Percentiles rank a stretch among this genome's conserved stretches.
Conservation (phyloP, 92 coral and sea anemone genomes). For the Siderastrea radians region DNA sequence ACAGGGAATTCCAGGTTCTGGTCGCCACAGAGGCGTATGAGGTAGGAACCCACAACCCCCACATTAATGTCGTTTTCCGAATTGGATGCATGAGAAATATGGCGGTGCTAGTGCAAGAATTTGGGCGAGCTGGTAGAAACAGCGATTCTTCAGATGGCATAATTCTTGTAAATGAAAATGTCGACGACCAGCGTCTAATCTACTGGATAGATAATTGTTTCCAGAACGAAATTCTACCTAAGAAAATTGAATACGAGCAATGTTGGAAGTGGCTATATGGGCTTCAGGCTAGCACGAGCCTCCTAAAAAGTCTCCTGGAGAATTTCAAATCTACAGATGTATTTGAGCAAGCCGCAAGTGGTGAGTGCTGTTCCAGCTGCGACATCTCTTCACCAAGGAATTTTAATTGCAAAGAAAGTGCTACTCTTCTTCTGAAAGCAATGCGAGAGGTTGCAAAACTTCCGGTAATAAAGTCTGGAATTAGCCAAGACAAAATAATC, state of each 20-base stretch:
- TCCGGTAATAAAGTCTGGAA: slow-evolving; percentile 19
- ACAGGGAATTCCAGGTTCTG: slow-evolving; percentile 47
- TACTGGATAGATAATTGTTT: slow-evolving; percentile 45
- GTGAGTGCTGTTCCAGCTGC: slow-evolving; percentile 62
- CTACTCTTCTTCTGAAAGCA: slow-evolving; percentile 52
- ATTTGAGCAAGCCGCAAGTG: slow-evolving; percentile 42
- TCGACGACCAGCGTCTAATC: slow-evolving; percentile 49
- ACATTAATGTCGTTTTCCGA: slow-evolving; percentile 49
- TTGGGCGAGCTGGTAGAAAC: slow-evolving; percentile 63
- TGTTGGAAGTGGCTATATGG: slow-evolving; percentile 58
- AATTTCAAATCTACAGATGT: slow-evolving; percentile 34
- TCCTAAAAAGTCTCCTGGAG: slow-evolving; percentile 35
- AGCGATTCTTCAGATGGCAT: slow-evolving; percentile 40
- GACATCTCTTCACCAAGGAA: slow-evolving; percentile 12
- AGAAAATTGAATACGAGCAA: slow-evolving; percentile 37
- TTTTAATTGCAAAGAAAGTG: slow-evolving; percentile 31
- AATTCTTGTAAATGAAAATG: slow-evolving; percentile 37
- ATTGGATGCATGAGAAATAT: slow-evolving; percentile 66
- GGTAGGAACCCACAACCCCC: slow-evolving; percentile 63
- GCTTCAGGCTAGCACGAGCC: slow-evolving; percentile 34
- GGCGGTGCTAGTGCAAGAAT: slow-evolving; percentile 54
- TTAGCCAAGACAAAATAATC: slow-evolving; percentile 45
- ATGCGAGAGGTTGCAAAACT: slow-evolving; percentile 44
- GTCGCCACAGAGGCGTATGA: slow-evolving; percentile 63
- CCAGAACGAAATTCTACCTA: not conserved